Percentiles rank a stretch among this genome's conserved stretches.
phyloP scores from a whole-genome alignment of 2,888 invertebrate species.

The Phorcus lineatus region DNA sequence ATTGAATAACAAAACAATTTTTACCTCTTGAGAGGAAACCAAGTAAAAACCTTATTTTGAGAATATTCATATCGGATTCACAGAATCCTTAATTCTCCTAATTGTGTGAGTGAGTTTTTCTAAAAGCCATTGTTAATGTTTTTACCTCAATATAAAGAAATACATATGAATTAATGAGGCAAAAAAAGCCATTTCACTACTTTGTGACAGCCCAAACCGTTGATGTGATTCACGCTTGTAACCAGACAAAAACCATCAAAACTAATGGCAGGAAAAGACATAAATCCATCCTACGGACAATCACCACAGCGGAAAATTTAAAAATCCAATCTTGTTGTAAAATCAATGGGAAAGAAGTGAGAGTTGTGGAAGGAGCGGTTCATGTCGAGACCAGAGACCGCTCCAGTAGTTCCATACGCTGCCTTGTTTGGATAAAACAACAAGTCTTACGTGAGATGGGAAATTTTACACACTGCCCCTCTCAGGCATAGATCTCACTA shows the following conservation, averaged over 20 bases:
- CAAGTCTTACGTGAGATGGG: neutral
- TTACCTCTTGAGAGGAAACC: too few relatives aligned
- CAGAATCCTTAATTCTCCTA: too few relatives aligned
- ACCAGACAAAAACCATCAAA: neutral
- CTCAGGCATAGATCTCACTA: neutral
- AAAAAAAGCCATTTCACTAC: too few relatives aligned
- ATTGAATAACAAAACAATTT: too few relatives aligned
- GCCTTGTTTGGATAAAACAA: neutral
- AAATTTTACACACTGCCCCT: neutral
- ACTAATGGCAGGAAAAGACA: neutral
- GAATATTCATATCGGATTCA: too few relatives aligned
- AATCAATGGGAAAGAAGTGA: neutral
- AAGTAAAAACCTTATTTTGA: too few relatives aligned
- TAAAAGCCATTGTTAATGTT: too few relatives aligned
- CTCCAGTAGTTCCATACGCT: neutral
- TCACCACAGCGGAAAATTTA: neutral
- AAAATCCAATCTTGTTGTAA: neutral
- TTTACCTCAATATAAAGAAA: too few relatives aligned
- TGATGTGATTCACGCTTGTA: too few relatives aligned
- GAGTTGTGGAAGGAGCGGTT: neutral
- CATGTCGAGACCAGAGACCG: neutral
- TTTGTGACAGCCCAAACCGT: too few relatives aligned
- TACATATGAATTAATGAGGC: too few relatives aligned
- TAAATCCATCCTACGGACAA: neutral
- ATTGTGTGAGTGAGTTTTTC: too few relatives aligned